Conservation (phyloP, 2,797 vertebrate genomes). For the Takifugu ocellatus region DNA sequence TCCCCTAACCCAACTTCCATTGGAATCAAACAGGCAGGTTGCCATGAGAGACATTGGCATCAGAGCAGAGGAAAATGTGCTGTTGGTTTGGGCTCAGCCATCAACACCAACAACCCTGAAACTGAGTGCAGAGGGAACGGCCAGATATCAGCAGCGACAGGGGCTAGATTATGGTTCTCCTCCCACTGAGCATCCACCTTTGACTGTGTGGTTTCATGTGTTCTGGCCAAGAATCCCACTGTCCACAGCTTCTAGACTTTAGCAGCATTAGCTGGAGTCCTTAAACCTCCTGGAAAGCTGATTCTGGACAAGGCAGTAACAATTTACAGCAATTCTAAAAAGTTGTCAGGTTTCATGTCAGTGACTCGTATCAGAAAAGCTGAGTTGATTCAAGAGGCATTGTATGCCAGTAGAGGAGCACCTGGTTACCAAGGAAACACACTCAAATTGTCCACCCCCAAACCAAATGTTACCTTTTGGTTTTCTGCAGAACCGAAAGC, state of each 20-base stretch:
- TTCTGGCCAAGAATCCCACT: constrained; percentile 72
- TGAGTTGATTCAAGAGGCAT: constrained; percentile 66
- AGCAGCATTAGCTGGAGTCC: constrained; percentile 84
- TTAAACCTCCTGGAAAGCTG: constrained; percentile 85
- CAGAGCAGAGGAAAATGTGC: constrained; percentile 75
- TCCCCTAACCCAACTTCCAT: too few relatives aligned
- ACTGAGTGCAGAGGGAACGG: constrained; percentile 70
- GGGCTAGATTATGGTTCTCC: constrained; percentile 79
- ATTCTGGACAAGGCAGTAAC: constrained; percentile 83
- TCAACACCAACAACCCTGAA: constrained; percentile 68
- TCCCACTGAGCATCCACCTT: constrained; percentile 82
- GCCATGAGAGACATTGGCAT: constrained; percentile 81
- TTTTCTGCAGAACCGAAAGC: too few relatives aligned
- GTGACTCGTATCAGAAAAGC: constrained; percentile 76
- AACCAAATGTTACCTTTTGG: constrained; percentile 79
- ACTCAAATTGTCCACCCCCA: constrained; percentile 79
- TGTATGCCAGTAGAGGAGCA: constrained; percentile 47
- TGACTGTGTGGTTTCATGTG: constrained; percentile 82
- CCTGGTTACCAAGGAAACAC: constrained; percentile 73
- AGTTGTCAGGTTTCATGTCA: constrained; percentile 58
- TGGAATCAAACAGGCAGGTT: too few relatives aligned
- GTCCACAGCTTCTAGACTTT: constrained; percentile 81
- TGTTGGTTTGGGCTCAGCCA: constrained; percentile 82
- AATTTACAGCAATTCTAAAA: constrained; percentile 65
- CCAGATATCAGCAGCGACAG: constrained; percentile 81